These are phyloP conservation scores for Pocillopora meandrina DNA, from an alignment of 92 coral and sea anemone genomes.

Conservation along the genomic window DNA sequence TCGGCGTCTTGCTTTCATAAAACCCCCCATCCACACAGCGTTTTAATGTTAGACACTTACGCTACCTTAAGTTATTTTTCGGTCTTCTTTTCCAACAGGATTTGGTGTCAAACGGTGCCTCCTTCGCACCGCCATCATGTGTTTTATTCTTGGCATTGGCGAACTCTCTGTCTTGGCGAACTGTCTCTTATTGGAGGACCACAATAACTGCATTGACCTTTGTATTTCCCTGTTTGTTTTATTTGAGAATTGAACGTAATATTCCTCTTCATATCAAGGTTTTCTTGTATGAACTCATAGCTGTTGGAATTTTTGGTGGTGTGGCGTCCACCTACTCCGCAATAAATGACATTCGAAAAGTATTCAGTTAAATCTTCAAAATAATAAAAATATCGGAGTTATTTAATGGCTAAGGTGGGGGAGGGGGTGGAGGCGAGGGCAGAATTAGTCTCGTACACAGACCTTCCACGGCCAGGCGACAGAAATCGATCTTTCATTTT, in stretches of 20 bases:
- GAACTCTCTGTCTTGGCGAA: no score
- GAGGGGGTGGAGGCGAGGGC: no score
- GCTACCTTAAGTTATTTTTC: neutral
- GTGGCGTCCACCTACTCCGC: constrained; percentile 87
- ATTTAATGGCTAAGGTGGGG: no score
- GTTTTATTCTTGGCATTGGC: constrained; percentile 81
- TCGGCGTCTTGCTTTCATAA: no score
- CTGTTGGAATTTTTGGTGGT: constrained; percentile 80
- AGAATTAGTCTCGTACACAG: no score
- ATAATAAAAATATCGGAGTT: neutral
- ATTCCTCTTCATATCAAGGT: constrained; percentile 80
- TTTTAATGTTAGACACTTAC: no score
- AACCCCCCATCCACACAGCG: no score
- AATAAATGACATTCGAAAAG: constrained; percentile 72
- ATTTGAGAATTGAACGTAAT: constrained; percentile 61
- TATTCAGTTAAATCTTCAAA: constrained; percentile 31
- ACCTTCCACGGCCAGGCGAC: no score
- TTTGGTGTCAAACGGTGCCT: constrained; percentile 77
- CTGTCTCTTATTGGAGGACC: constrained; percentile 92
- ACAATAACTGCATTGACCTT: constrained; percentile 83
- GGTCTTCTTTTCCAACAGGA: constrained; percentile 29
- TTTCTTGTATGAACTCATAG: constrained; percentile 72
- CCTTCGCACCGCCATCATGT: constrained; percentile 79
- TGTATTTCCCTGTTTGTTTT: constrained; percentile 90
- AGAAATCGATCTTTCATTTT: no score